Conservation (phyloP, 1,140 invertebrate genomes). For the Riptortus pedestris region DNA sequence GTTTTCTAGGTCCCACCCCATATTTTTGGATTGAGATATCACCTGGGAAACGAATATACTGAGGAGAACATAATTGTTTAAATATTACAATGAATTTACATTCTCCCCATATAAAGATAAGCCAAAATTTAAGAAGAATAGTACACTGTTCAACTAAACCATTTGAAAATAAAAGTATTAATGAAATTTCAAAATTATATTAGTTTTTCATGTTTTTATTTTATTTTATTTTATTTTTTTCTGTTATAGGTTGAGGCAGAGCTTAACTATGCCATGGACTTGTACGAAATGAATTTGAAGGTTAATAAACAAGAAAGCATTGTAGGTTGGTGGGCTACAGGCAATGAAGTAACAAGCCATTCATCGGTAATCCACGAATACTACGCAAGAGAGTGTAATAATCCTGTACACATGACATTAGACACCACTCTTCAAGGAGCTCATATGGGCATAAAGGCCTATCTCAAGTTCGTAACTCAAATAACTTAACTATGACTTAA, state of each 20-base stretch:
- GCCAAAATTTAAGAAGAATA: too few relatives aligned
- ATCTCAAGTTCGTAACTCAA: conserved; percentile 53
- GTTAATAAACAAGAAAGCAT: conserved; percentile 85
- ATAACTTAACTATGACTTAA: too few relatives aligned
- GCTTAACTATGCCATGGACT: conserved; percentile 87
- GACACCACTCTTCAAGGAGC: conserved; percentile 73
- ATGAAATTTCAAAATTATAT: too few relatives aligned
- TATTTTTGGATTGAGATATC: too few relatives aligned
- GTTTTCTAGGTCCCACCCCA: too few relatives aligned
- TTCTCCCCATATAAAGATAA: too few relatives aligned
- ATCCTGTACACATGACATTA: conserved; percentile 87
- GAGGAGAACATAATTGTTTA: too few relatives aligned
- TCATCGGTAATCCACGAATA: conserved; percentile 96
- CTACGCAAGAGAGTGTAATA: conserved; percentile 83
- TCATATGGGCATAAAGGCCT: conserved; percentile 84
- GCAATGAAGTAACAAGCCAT: conserved; percentile 90
- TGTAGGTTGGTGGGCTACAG: conserved; percentile 96
- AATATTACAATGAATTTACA: too few relatives aligned
- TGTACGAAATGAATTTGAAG: conserved; percentile 85
- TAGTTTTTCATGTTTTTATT: too few relatives aligned
- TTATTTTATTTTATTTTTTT: neutral
- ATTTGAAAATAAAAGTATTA: too few relatives aligned
- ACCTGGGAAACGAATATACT: too few relatives aligned
- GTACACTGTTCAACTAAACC: too few relatives aligned
- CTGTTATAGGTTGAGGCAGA: conserved; percentile 77